Evolutionary conservation across 2,888 invertebrate species (phyloP).

Genomic region (Penaeus monodon): DNA sequence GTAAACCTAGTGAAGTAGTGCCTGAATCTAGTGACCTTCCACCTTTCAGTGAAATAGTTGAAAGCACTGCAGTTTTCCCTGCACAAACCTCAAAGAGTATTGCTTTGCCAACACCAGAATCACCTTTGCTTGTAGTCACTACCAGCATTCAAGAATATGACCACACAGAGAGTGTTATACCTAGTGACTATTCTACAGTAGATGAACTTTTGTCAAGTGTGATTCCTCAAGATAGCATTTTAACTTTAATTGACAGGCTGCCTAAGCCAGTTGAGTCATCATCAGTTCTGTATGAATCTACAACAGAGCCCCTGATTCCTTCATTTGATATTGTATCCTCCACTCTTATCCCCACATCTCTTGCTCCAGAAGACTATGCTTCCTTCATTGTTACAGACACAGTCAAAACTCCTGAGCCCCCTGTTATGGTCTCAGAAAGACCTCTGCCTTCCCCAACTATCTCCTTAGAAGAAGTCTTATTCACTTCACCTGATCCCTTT

Average conservation of each 20-base stretch:
- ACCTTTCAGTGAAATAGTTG: conserved; percentile 23
- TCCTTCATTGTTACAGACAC: not conserved
- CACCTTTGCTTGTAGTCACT: conserved; percentile 25
- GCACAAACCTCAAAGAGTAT: conserved; percentile 36
- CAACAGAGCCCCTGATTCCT: conserved; percentile 17
- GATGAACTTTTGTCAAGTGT: conserved; percentile 39
- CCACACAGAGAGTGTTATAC: conserved; percentile 15
- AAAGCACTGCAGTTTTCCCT: conserved; percentile 31
- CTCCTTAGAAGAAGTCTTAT: too few species aligned
- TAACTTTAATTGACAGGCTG: conserved; percentile 19
- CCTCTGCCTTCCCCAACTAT: conserved; percentile 20
- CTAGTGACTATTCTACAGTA: conserved; percentile 22
- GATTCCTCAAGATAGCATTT: conserved; percentile 26
- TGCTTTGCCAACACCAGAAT: conserved; percentile 30
- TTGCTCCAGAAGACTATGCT: not conserved
- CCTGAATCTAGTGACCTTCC: conserved; percentile 26
- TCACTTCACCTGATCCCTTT: too few species aligned
- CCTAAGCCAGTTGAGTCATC: conserved; percentile 24
- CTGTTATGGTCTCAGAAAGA: conserved; percentile 34
- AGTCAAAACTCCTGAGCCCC: conserved; percentile 21
- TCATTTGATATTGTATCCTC: conserved; percentile 8
- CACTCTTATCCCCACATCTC: conserved; percentile 2
- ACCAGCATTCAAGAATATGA: conserved; percentile 30
- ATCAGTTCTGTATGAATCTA: conserved; percentile 6
- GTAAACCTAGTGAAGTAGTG: conserved; percentile 25